Evolutionary conservation across 1,140 invertebrate species (phyloP).

Genomic region (Bombus ignitus): DNA sequence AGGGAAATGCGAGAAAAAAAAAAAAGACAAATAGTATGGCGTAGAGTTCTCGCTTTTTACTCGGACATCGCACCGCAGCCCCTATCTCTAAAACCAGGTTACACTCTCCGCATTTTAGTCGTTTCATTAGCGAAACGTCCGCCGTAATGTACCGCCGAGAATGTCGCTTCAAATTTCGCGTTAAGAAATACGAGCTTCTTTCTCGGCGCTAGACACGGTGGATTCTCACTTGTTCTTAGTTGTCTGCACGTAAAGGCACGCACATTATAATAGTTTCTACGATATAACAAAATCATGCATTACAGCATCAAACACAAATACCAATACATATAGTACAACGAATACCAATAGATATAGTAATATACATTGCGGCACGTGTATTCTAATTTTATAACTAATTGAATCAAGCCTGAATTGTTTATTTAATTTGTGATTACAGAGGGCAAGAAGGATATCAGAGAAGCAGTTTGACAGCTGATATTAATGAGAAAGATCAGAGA

Average conservation of each 20-base stretch:
- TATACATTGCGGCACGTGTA: not conserved
- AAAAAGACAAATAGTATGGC: not conserved
- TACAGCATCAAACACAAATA: not conserved
- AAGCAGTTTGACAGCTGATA: not conserved
- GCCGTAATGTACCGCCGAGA: slow-evolving; percentile 28
- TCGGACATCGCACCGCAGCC: no score
- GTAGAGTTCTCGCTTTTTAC: slow-evolving; percentile 8
- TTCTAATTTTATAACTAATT: not conserved
- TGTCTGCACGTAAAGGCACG: not conserved
- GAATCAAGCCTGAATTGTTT: not conserved
- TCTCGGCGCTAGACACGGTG: no score
- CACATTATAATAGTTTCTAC: not conserved
- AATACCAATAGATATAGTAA: not conserved
- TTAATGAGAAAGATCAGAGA: slow-evolving; percentile 60
- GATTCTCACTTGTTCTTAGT: not conserved
- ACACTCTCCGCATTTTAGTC: slow-evolving; percentile 47
- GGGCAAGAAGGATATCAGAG: slow-evolving; percentile 21
- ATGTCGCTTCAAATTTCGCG: slow-evolving; percentile 36
- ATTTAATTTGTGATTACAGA: slow-evolving; percentile 16
- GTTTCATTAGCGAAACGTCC: slow-evolving; percentile 47
- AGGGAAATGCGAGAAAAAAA: not conserved
- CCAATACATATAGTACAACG: not conserved
- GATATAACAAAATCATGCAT: not conserved
- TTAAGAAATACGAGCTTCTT: slow-evolving; percentile 15
- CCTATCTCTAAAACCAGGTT: slow-evolving; percentile 13